Conservation (phyloP, 2,888 invertebrate species). For the Macrosiphum euphorbiae region DNA sequence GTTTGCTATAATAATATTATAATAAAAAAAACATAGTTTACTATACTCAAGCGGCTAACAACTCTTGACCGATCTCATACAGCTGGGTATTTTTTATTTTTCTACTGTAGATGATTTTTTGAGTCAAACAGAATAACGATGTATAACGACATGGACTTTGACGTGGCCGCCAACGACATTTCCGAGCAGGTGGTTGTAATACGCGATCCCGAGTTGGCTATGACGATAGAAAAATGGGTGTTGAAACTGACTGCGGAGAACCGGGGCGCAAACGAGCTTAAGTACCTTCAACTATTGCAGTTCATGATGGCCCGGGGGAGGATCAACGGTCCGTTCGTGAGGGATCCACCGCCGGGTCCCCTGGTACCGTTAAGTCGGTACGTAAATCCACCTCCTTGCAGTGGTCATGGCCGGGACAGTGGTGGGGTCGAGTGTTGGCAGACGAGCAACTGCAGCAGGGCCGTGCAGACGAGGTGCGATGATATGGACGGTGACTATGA, state of each 20-base stretch:
- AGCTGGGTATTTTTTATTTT: neutral
- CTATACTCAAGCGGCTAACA: neutral
- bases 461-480: neutral
- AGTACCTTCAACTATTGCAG: constrained; percentile 40
- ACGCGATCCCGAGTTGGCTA: neutral
- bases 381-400: neutral
- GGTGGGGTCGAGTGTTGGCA: neutral
- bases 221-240: constrained; percentile 43
- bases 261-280: constrained; percentile 21
- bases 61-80: neutral
- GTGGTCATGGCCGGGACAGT: neutral
- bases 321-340: constrained; percentile 19
- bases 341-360: neutral
- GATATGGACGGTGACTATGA: neutral
- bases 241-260: constrained; percentile 1
- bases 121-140: neutral
- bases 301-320: constrained; percentile 31
- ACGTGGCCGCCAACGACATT: neutral
- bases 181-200: neutral
- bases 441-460: neutral
- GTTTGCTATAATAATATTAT: neutral
- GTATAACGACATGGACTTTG: constrained; percentile 16
- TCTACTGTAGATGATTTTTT: neutral
- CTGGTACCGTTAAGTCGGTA: constrained; percentile 21
- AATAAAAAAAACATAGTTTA: neutral